phyloP scores from a whole-genome alignment of 2,888 invertebrate genomes.

The Ormyrus nitidulus region DNA sequence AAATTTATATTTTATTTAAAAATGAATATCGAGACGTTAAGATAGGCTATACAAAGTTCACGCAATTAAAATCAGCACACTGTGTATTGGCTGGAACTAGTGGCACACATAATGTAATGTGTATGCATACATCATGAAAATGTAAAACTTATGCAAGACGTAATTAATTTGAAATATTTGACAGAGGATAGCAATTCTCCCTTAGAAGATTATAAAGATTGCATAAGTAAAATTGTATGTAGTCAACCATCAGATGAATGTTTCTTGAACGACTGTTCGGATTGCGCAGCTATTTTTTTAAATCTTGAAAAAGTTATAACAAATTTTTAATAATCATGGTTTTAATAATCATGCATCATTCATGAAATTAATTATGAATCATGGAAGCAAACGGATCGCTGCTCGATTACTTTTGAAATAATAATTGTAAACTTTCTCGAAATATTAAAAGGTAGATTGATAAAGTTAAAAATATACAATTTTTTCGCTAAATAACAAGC shows the following conservation, averaged over 20 bases:
- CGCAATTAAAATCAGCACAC: too few species aligned
- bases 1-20: too few species aligned
- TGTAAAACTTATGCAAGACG: not conserved
- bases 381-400: not conserved
- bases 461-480: too few species aligned
- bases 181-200: not conserved
- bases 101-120: not conserved
- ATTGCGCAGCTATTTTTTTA: not conserved
- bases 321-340: not conserved
- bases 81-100: too few species aligned
- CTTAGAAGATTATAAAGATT: not conserved
- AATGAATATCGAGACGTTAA: too few species aligned
- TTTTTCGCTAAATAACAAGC: too few species aligned
- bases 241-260: too few species aligned
- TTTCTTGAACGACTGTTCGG: not conserved
- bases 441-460: too few species aligned
- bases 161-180: slow-evolving; percentile 3
- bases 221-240: not conserved
- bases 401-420: not conserved
- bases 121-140: not conserved
- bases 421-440: not conserved
- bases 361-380: not conserved
- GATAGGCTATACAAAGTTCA: too few species aligned
- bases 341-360: not conserved
- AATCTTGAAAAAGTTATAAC: not conserved